Conservation (phyloP, 1,140 invertebrate genomes). For the Drosophila sp. region DNA sequence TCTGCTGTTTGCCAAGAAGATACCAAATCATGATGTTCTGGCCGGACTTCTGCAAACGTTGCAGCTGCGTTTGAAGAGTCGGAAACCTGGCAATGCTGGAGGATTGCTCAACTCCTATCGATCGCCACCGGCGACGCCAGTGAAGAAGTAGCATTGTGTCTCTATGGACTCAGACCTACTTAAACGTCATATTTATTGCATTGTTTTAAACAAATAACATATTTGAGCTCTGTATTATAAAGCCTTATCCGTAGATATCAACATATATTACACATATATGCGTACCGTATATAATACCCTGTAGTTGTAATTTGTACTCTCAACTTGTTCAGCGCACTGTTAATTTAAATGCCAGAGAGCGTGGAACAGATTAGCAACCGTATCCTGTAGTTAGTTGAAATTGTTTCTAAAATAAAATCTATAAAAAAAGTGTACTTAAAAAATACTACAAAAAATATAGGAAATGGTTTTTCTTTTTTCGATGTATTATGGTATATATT, state of each 20-base stretch:
- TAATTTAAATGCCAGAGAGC: slow-evolving; percentile 51
- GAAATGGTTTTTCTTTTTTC: not conserved
- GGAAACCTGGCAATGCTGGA: slow-evolving; percentile 64
- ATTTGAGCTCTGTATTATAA: slow-evolving; percentile 66
- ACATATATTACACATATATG: not conserved
- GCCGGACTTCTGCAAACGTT: slow-evolving; percentile 91
- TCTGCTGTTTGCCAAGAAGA: slow-evolving; percentile 93
- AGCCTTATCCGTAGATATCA: slow-evolving; percentile 8
- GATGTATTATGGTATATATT: slow-evolving; percentile 1
- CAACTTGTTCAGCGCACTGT: slow-evolving; percentile 76
- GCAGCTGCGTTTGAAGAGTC: slow-evolving; percentile 90
- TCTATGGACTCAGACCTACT: slow-evolving; percentile 6
- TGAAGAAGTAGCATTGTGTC: slow-evolving; percentile 50
- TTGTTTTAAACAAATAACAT: slow-evolving; percentile 72
- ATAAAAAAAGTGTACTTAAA: slow-evolving; percentile 12
- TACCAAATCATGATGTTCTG: slow-evolving; percentile 95
- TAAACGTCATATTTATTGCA: slow-evolving; percentile 73
- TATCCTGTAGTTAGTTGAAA: slow-evolving; percentile 77
- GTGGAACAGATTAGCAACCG: slow-evolving; percentile 17
- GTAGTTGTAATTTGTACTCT: slow-evolving; percentile 70
- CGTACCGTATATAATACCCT: slow-evolving; percentile 18
- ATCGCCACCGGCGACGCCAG: slow-evolving; percentile 63
- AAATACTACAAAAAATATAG: slow-evolving; percentile 9
- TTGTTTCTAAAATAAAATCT: slow-evolving; percentile 66
- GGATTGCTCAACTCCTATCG: slow-evolving; percentile 67